These are phyloP conservation scores for Cyrtodaria siliqua DNA, from an alignment of 2,888 invertebrate species.

Conservation along the genomic window DNA sequence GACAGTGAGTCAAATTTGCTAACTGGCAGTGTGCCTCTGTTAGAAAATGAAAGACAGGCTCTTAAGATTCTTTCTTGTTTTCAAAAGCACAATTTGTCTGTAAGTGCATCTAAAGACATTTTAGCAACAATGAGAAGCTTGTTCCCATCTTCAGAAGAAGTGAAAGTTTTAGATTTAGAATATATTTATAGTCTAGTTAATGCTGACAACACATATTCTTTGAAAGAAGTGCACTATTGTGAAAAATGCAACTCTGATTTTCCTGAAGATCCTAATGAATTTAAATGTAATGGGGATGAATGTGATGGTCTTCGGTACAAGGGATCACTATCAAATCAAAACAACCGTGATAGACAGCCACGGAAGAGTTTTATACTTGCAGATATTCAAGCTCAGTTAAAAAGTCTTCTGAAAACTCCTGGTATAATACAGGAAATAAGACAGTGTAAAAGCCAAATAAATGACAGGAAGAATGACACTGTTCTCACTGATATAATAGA, in stretches of 20 bases:
- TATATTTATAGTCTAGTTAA: background rate
- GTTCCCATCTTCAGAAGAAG: too few species aligned
- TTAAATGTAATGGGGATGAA: constrained; percentile 14
- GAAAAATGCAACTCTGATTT: constrained; percentile 15
- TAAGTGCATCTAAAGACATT: too few species aligned
- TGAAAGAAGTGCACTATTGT: constrained; percentile 28
- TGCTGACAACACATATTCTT: constrained; percentile 5
- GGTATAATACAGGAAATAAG: constrained; percentile 18
- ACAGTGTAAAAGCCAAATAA: constrained; percentile 10
- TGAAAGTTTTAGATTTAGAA: too few species aligned
- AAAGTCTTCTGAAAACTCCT: constrained; percentile 22
- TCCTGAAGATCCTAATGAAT: constrained; percentile 30
- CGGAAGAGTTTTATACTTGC: constrained; percentile 17
- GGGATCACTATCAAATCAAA: constrained; percentile 17
- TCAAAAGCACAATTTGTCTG: too few species aligned
- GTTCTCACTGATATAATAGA: constrained; percentile 14
- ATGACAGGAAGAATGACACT: background rate
- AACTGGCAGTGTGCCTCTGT: too few species aligned
- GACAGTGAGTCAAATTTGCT: too few species aligned
- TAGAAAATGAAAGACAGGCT: too few species aligned
- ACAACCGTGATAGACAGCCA: constrained; percentile 10
- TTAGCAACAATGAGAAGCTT: too few species aligned
- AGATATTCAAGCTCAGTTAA: constrained; percentile 29
- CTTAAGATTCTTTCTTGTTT: too few species aligned
- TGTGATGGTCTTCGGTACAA: constrained; percentile 34